Base-by-base conservation (phyloP, 2,888 invertebrate genomes). In the Polyploca ridens region DNA sequence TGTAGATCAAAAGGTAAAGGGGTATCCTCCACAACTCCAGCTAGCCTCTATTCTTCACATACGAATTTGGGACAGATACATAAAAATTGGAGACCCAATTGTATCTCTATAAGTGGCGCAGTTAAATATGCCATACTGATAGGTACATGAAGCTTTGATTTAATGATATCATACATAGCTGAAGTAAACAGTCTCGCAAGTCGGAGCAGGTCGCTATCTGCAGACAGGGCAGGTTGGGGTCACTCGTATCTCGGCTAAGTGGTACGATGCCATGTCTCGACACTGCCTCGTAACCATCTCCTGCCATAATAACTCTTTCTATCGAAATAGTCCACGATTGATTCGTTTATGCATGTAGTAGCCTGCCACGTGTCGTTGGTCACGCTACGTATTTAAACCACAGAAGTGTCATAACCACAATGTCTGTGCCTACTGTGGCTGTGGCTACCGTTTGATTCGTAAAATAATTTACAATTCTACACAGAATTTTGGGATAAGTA, bases 221-320 rank as follows among this genome's bases (percentile, higher is more conserved):
- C 68, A 69, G 76, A 70, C 75, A 73, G 83, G 84, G 81, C 79
- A 77, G 73, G 79, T 74, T 73, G 82, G 71, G 86, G 87, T 87
- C 87, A 74, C 69, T 70, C 67, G 69, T 85, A 87, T 87, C 86
- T 74, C 72, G 68, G 69, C 64, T 69, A 64, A 64, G 49, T 49
- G 38, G 68, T 66, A 54, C 69, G 63, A 63, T 59, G 16, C 64
- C 63, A 58, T 62, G 64, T 63, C 71, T 69, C 63, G 60, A 62
- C 68, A 64, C 66, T 65, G 64, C 66, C 66, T 67, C 63, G 73
- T 73, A 72, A 68, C 65, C 72, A 67, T 66, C 41, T 71, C 69
- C 64, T 69, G 71, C 71, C 66, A 69, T 72, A 72, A 46, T 46
- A 46, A 73, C 69, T 74, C 69, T 76, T 73, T 80, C 79, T 73